These are phyloP conservation scores for Taphrorychus bicolor DNA, from an alignment of 2,888 invertebrate species.

Conservation along the genomic window DNA sequence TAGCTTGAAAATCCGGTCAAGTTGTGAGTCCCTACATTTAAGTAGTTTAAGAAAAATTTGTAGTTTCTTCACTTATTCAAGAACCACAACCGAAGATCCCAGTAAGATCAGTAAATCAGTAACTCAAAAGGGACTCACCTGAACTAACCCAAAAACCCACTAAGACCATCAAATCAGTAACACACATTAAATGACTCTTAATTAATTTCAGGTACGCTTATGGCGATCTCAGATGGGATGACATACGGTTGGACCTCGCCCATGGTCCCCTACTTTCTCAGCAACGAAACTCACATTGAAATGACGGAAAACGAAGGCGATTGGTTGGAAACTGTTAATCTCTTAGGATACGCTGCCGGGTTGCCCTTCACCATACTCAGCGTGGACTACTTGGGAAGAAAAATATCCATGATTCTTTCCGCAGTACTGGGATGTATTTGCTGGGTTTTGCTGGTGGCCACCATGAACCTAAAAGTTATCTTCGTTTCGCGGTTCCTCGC, in stretches of 20 bases:
- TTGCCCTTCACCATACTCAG: slow-evolving; percentile 53
- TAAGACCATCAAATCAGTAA: too few relatives aligned
- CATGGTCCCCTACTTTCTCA: slow-evolving; percentile 53
- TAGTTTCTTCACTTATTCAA: too few relatives aligned
- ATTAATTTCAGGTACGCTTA: slow-evolving; percentile 52
- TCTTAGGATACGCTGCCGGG: slow-evolving; percentile 49
- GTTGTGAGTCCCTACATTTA: too few relatives aligned
- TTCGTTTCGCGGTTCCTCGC: slow-evolving; percentile 39
- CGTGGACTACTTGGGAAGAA: slow-evolving; percentile 53
- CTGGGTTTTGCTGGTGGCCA: slow-evolving; percentile 54
- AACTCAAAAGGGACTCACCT: too few relatives aligned
- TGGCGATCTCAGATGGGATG: slow-evolving; percentile 58
- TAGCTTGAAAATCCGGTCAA: too few relatives aligned
- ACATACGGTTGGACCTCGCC: slow-evolving; percentile 59
- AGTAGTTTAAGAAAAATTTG: too few relatives aligned
- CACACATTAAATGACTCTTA: too few relatives aligned
- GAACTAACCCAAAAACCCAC: too few relatives aligned
- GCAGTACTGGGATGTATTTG: slow-evolving; percentile 51
- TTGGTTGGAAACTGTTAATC: slow-evolving; percentile 50
- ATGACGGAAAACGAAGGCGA: slow-evolving; percentile 49
- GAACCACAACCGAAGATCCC: too few relatives aligned
- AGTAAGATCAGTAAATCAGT: too few relatives aligned
- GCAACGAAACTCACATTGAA: slow-evolving; percentile 51
- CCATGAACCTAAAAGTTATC: slow-evolving; percentile 43
- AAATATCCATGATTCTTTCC: slow-evolving; percentile 53